Percentiles rank a stretch among this genome's conserved stretches.
phyloP scores from a whole-genome alignment of 2,113 vertebrate species.

The Cricetomys ansorgei region DNA sequence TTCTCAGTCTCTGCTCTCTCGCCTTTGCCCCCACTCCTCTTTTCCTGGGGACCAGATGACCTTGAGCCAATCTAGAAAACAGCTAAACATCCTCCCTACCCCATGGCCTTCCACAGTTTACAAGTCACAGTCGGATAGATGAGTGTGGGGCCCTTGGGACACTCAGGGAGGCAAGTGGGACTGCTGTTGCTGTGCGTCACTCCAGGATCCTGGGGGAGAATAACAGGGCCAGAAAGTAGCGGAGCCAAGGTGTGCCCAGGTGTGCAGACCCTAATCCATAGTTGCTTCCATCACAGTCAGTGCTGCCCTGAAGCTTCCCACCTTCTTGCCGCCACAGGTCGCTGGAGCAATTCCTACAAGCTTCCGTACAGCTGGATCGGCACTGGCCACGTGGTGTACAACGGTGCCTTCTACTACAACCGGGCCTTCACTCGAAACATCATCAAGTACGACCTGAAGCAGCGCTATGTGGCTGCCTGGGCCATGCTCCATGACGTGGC shows the following conservation, averaged over 20 bases:
- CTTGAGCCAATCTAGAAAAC: not conserved
- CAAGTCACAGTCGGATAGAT: not conserved
- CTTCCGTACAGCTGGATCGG: constrained; percentile 98
- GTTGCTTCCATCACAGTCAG: accelerated
- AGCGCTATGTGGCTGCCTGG: constrained; percentile 94
- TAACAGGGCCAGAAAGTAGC: not conserved
- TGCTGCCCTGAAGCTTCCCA: not conserved
- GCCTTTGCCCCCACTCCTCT: not conserved
- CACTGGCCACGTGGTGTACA: constrained; percentile 95
- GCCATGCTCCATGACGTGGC: constrained; percentile 95
- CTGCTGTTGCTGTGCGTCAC: not conserved
- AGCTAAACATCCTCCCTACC: not conserved
- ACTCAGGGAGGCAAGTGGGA: not conserved
- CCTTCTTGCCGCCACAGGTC: constrained; percentile 85
- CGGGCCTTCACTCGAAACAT: constrained; percentile 97
- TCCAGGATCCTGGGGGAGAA: not conserved
- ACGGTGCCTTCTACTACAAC: constrained; percentile 96
- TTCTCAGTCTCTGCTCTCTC: not conserved
- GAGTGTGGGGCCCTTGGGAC: not conserved
- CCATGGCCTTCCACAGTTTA: not conserved
- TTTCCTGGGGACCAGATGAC: not conserved
- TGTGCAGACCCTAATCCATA: not conserved
- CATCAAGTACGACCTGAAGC: constrained; percentile 96
- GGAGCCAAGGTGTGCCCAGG: not conserved
- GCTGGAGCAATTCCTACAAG: constrained; percentile 97